phyloP scores from a whole-genome alignment of 2,113 vertebrate species.

The Delphinapterus leucas region DNA sequence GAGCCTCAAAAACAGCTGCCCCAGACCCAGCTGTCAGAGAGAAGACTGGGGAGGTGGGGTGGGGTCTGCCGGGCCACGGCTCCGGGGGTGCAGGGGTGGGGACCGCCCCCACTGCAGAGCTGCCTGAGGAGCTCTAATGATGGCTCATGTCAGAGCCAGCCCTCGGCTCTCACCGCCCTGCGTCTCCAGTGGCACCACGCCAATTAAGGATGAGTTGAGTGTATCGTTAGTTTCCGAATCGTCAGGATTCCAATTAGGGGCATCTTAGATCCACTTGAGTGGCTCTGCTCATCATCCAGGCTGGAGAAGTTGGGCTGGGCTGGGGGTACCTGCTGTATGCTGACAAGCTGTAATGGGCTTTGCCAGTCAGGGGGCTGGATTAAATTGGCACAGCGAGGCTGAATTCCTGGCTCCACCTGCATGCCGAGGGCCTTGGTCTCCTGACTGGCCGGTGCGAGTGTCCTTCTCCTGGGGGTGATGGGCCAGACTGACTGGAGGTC shows the following conservation, averaged over 20 bases:
- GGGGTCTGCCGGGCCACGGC: neutral
- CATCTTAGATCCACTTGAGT: constrained; percentile 66
- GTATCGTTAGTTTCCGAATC: constrained; percentile 37
- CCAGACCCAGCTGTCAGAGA: neutral
- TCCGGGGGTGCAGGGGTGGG: accelerated
- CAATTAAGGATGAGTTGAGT: constrained; percentile 57
- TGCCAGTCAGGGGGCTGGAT: neutral
- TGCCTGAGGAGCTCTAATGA: neutral
- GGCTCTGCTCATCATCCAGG: constrained; percentile 1
- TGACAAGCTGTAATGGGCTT: constrained; percentile 45
- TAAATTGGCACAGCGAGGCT: neutral
- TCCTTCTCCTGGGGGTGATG: neutral
- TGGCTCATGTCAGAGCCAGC: neutral
- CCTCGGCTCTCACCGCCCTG: neutral
- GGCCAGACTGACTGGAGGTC: neutral
- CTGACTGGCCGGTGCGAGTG: accelerated
- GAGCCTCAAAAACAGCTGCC: neutral
- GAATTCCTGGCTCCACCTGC: neutral
- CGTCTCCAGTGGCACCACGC: neutral
- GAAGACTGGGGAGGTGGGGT: neutral
- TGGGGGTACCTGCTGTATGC: neutral
- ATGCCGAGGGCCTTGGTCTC: neutral
- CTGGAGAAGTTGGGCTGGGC: neutral
- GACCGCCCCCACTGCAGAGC: accelerated
- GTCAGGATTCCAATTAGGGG: constrained; percentile 77